Conservation (phyloP, 1,140 invertebrate species). For the Schlechtendalia chinensis region DNA sequence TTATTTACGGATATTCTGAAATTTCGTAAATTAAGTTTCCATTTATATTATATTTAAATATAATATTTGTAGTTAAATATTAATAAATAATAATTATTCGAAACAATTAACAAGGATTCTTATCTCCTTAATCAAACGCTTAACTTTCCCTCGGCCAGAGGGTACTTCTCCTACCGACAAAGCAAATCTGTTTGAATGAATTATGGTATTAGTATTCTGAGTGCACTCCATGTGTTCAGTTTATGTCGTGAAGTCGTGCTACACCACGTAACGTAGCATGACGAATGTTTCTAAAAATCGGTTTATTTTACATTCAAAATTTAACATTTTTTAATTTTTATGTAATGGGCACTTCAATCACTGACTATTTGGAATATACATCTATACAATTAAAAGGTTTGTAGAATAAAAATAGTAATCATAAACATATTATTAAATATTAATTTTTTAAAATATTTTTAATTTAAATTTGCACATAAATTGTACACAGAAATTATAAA, state of each 20-base stretch:
- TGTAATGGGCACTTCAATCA: constrained; percentile 48
- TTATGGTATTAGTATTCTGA: constrained; percentile 38
- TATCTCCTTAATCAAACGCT: constrained; percentile 15
- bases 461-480: too few species aligned
- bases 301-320: constrained; percentile 16
- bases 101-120: constrained; percentile 16
- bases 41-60: too few species aligned
- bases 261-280: constrained; percentile 41
- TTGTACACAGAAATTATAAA: too few species aligned
- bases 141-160: constrained; percentile 39
- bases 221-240: constrained; percentile 48
- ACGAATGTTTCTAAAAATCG: constrained; percentile 36
- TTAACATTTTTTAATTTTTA: constrained; percentile 32
- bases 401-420: neutral
- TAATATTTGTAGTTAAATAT: too few species aligned
- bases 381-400: constrained; percentile 29
- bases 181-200: constrained; percentile 36
- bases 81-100: neutral
- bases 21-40: too few species aligned
- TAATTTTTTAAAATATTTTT: too few species aligned
- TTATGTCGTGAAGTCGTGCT: constrained; percentile 37
- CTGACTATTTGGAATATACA: constrained; percentile 42
- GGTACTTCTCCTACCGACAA: constrained; percentile 35
- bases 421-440: too few species aligned
- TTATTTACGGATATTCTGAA: too few species aligned